Base-by-base conservation (phyloP, 1,140 invertebrate genomes). In the Rhopalosiphum padi region DNA sequence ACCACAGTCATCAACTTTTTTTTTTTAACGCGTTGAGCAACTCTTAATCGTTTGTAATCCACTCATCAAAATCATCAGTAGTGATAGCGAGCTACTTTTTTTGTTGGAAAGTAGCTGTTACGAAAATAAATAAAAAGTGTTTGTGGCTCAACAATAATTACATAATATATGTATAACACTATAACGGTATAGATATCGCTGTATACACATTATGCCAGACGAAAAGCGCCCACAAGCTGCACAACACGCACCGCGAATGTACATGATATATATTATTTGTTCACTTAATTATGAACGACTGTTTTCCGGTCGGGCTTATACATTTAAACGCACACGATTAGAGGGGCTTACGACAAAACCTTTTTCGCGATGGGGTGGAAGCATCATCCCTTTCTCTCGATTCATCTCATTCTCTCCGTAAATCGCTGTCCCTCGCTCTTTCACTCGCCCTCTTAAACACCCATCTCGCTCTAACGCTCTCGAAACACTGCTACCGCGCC, bases 271-370 rank as follows among this genome's bases (percentile, higher is more conserved):
- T 43, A 25, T 25, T 46, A 86, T 87, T 48, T 48, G 87, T 41
- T 90, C 89, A 68, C 89, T 90, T 53, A 90, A 90, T 90, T 90
- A 90, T 23, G 53, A 60, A 68, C 37, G 53, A 68, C 53, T 43
- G 89, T 90, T 90, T 90, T 90, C 89, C 89, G 53, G 55, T 22
- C 53, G 11, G 53, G 35, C 53, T 68, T 68, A 60, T 41, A 68
- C 89, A 21, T 90, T 68, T 90, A 68, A 68, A 60, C 89, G 53
- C 55, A 41, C 53, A 30, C 89, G 53, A 90, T 90, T 68, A 68
- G 89, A 41, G 89, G 51, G 53, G 37, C 37, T 90, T 46, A 90
- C 89, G 88, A 89, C 48, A 55, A 55, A 89, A 89, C 48, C 48
- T 53, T 55, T 68, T 55, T 23, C 21, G 23, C 35, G 48, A 68